Percentiles rank a stretch among this genome's conserved stretches.
These are phyloP conservation scores for Heliothis peltigera DNA, from an alignment of 2,888 invertebrate genomes.

Conservation along the genomic window DNA sequence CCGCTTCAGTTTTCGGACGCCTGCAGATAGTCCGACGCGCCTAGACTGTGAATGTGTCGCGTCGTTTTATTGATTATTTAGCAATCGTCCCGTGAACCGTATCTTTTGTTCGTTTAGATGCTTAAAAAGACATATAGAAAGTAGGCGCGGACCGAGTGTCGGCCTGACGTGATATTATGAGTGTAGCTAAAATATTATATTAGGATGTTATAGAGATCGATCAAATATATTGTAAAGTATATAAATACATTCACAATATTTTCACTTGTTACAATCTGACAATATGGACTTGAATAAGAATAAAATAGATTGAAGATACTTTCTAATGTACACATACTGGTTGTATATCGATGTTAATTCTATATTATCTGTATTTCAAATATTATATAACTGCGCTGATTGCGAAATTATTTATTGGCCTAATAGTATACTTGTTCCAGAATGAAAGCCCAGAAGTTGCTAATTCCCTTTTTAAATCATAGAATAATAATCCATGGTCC, in stretches of 20 bases:
- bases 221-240: slow-evolving; percentile 65
- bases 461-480: slow-evolving; percentile 51
- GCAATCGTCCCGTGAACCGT: slow-evolving; percentile 46
- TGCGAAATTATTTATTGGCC: slow-evolving; percentile 65
- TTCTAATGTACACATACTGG: slow-evolving; percentile 61
- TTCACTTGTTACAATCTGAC: slow-evolving; percentile 81
- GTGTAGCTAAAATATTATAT: slow-evolving; percentile 75
- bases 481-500: slow-evolving; percentile 66
- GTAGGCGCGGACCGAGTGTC: slow-evolving; percentile 72
- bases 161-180: slow-evolving; percentile 83
- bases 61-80: slow-evolving; percentile 34
- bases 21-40: slow-evolving; percentile 16
- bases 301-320: slow-evolving; percentile 56
- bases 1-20: slow-evolving; percentile 35
- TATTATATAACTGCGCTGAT: slow-evolving; percentile 51
- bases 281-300: slow-evolving; percentile 73
- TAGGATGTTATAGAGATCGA: slow-evolving; percentile 61
- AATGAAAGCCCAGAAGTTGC: slow-evolving; percentile 22
- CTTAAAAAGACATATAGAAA: slow-evolving; percentile 79
- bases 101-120: slow-evolving; percentile 66
- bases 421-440: slow-evolving; percentile 59
- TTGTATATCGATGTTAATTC: slow-evolving; percentile 67
- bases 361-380: slow-evolving; percentile 57
- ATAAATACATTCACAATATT: slow-evolving; percentile 65
- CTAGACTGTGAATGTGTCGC: slow-evolving; percentile 29